Conservation (phyloP, 2,113 vertebrate genomes). For the Poicephalus meyeri region DNA sequence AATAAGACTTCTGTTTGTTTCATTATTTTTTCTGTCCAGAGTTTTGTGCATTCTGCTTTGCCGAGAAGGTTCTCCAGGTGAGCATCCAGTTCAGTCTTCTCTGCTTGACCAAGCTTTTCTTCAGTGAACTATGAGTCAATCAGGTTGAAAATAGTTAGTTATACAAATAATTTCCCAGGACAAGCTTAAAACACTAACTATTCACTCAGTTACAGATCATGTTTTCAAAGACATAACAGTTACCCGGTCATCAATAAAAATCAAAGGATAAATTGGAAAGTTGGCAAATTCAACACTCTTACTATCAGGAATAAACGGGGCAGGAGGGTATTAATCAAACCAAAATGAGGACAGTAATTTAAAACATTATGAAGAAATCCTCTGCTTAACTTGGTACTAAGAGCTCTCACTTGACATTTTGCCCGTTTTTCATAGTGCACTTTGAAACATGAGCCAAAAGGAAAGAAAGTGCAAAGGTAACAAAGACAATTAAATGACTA, state of each 20-base stretch:
- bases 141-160: background rate
- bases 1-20: slow-evolving; percentile 96
- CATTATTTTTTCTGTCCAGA: slow-evolving; percentile 96
- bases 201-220: background rate
- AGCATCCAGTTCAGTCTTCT: slow-evolving; percentile 97
- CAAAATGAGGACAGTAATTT: background rate
- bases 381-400: background rate
- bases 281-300: background rate
- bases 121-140: slow-evolving; percentile 89
- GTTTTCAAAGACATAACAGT: background rate
- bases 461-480: background rate
- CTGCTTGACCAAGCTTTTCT: slow-evolving; percentile 97
- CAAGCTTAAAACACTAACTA: background rate
- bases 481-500: background rate
- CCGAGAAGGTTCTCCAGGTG: slow-evolving; percentile 94
- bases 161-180: background rate
- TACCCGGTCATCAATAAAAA: background rate
- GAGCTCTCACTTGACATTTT: background rate
- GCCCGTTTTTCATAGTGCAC: background rate
- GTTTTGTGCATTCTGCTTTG: slow-evolving; percentile 94
- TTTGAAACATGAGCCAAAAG: background rate
- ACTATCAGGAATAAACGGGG: background rate
- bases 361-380: background rate
- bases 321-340: background rate
- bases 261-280: background rate